A percentile compares a stretch with the other conserved stretches of the same genome.
phyloP scores from a whole-genome alignment of 2,797 vertebrate species.

The Halcyon smyrnensis region DNA sequence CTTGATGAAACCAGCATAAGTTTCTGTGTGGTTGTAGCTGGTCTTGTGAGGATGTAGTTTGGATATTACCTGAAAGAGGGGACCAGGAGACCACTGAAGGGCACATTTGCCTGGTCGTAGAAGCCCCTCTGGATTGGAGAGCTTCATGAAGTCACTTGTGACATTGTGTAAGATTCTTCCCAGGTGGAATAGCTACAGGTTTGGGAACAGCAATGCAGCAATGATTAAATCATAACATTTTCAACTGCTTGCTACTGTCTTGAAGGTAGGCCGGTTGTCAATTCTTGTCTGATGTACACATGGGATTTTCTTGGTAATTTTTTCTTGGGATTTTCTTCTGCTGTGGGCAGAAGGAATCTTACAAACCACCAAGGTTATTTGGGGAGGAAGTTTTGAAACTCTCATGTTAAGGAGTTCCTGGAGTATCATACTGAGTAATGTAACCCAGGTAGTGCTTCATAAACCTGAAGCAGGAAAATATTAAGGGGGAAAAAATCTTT shows the following conservation, averaged over 20 bases:
- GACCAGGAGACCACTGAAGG: neutral
- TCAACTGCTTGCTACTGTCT: neutral
- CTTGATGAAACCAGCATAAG: neutral
- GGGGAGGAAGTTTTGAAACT: neutral
- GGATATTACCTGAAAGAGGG: neutral
- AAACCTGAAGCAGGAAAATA: neutral
- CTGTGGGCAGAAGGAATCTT: neutral
- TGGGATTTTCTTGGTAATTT: neutral
- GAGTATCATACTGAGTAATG: neutral
- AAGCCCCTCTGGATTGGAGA: neutral
- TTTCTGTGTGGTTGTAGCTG: neutral
- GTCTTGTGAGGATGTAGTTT: neutral
- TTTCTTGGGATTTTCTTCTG: neutral
- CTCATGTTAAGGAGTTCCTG: neutral
- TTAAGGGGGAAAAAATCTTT: neutral
- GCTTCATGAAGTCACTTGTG: neutral
- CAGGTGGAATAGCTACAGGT: neutral
- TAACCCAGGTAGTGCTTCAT: neutral
- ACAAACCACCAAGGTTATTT: neutral
- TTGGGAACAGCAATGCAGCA: neutral
- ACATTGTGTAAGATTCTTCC: neutral
- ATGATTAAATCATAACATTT: neutral
- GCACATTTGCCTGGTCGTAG: accelerated
- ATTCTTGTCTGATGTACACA: neutral
- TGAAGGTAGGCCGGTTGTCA: neutral